Evolutionary conservation across 1,140 invertebrate species (phyloP), one percentile per base, ranked within the genome.

Genomic region (Anoplophora glabripennis): DNA sequence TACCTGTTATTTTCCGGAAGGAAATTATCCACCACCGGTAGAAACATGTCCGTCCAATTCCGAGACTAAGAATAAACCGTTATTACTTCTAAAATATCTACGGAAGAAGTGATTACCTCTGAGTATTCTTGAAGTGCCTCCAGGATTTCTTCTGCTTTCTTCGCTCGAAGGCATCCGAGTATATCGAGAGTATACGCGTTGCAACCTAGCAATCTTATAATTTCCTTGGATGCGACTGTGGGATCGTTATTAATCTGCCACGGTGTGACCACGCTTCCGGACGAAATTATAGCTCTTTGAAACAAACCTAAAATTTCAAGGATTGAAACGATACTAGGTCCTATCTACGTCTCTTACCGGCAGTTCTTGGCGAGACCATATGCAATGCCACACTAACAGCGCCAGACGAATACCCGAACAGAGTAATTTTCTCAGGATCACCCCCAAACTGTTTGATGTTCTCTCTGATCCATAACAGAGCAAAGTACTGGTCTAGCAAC

Each of bases 401-500:
- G 1, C 85, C 85, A 5, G 83, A 80, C 0, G 81, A 82, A 73
- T 90, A 84, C 1, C 89, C 89, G 49, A 88, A 77, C 1, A 92
- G 69, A 0, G 89, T 91, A 0, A 92, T 78, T 34, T 80, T 76
- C 10, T 80, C 75, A 0, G 83, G 78, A 76, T 91, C 86, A 5
- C 89, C 89, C 1, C 89, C 88, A 67, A 92, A 91, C 12, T 80
- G 75, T 12, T 75, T 75, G 38, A 90, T 87, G 73, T 92, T 89
- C 52, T 84, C 79, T 47, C 82, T 75, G 1, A 90, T 76, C 89
- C 89, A 93, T 12, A 84, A 65, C 11, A 93, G 66, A 0, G 86
- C 87, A 52, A 86, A 70, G 57, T 85, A 83, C 59, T 90, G 87
- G 72, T 92, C 89, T 49, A 86, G 75, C 9, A 90, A 67, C 1